Evolutionary conservation across 2,113 vertebrate species (phyloP), one percentile per base, ranked within the genome.

Genomic region (Leucopsar rothschildi): DNA sequence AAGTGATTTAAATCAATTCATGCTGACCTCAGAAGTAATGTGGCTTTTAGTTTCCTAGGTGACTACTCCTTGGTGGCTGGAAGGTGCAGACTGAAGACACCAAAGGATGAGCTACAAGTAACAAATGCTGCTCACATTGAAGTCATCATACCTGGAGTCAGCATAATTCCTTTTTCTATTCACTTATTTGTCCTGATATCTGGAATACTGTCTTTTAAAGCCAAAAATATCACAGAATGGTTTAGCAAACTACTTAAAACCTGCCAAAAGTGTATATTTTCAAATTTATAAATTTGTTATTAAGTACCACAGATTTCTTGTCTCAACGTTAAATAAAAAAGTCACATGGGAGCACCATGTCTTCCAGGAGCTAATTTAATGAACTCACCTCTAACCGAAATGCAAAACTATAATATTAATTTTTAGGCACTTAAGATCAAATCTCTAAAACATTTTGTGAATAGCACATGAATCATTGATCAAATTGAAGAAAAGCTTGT

Each of bases 201-300:
- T 82, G 66, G 11, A 50, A 95, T 79, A 69, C 5, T 50, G 37
- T 88, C 40, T 78, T 94, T 82, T 78, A 50, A 71, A 86, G 65
- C 72, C 56, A 92, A 97, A 94, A 91, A 80, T 61, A 57, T 75
- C 44, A 94, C n/a, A 90, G 6, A 94, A 53, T 66, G 4, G 2
- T 71, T 91, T 96, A 82, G 47, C 7, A 87, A 86, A 60, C 52
- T 76, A 73, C 16, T 87, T 53, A 83, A 95, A 83, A 20, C 25
- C 21, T 85, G 44, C 68, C 37, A 49, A 47, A 94, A 88, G 14
- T 53, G 4, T 80, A 4, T 73, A 94, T 60, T 85, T 93, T 24
- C 81, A 90, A 95, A 22, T 47, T 88, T 12, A 84, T n/a, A 78
- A 86, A 65, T 40, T 75, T 57, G 9, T 89, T 21, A 75, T 7